Conservation (phyloP, 2,113 vertebrate species). For the Oriolus oriolus region DNA sequence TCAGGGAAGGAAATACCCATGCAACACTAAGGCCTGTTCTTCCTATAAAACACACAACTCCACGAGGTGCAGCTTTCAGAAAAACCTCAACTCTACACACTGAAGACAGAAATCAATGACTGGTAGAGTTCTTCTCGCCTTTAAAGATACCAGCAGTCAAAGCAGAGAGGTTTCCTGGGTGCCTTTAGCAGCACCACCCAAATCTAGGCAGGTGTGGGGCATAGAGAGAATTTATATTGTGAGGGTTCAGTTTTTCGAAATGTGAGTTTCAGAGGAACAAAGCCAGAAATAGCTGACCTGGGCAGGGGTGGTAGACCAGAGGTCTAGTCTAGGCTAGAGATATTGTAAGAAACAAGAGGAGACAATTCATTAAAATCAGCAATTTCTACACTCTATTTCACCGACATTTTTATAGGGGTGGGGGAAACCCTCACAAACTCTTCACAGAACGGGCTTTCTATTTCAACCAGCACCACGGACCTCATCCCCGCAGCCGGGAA, state of each 20-base stretch:
- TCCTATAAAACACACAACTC: background rate
- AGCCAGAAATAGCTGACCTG: background rate
- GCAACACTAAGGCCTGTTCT: background rate
- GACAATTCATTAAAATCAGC: background rate
- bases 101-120: background rate
- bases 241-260: background rate
- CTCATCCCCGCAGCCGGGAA: background rate
- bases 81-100: background rate
- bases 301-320: background rate
- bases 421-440: background rate
- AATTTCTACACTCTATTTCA: background rate
- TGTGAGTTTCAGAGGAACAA: background rate
- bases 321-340: background rate
- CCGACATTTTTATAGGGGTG: background rate
- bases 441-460: rapidly evolving
- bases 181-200: background rate
- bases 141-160: background rate
- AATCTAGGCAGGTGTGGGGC: background rate
- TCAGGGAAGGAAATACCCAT: background rate
- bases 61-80: background rate
- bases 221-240: background rate
- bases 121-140: background rate
- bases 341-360: background rate
- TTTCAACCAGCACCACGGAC: rapidly evolving
- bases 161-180: background rate